A percentile compares a stretch with the other conserved stretches of the same genome.
Conservation (phyloP, 2,888 invertebrate species). For the Carabus problematicus region DNA sequence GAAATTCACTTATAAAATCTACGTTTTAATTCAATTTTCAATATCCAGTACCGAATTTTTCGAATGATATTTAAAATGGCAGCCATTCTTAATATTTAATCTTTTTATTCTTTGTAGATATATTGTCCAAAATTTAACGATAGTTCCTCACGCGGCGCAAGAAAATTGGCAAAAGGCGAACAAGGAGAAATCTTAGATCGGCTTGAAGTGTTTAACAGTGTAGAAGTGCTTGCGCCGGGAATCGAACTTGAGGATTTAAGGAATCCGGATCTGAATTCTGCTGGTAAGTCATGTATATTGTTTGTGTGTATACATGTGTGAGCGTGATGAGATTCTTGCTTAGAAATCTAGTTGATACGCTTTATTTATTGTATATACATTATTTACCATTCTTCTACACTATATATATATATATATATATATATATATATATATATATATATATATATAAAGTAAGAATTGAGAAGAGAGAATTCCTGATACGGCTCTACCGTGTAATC, state of each 20-base stretch:
- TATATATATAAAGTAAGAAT: no score
- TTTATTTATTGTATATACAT: no score
- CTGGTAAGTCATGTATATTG: conserved; percentile 28
- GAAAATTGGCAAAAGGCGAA: conserved; percentile 61
- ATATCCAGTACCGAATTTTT: no score
- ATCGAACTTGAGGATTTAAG: conserved; percentile 72
- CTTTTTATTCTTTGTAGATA: conserved; percentile 28
- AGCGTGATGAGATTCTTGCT: conserved; percentile 5
- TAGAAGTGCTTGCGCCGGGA: conserved; percentile 80
- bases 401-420: no score
- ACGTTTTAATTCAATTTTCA: no score
- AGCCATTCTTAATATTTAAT: background rate
- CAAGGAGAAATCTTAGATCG: conserved; percentile 69
- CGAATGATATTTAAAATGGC: no score
- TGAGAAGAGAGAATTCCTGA: no score
- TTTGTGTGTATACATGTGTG: no score
- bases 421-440: no score
- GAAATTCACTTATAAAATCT: no score
- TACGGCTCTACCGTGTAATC: no score
- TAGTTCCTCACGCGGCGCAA: conserved; percentile 30
- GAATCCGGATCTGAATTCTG: conserved; percentile 42
- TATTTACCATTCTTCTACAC: no score
- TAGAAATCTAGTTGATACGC: conserved; percentile 46
- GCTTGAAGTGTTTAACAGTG: conserved; percentile 80
- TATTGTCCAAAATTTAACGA: conserved; percentile 20